phyloP scores from a whole-genome alignment of 2,888 invertebrate species.

The Cepaea hortensis region DNA sequence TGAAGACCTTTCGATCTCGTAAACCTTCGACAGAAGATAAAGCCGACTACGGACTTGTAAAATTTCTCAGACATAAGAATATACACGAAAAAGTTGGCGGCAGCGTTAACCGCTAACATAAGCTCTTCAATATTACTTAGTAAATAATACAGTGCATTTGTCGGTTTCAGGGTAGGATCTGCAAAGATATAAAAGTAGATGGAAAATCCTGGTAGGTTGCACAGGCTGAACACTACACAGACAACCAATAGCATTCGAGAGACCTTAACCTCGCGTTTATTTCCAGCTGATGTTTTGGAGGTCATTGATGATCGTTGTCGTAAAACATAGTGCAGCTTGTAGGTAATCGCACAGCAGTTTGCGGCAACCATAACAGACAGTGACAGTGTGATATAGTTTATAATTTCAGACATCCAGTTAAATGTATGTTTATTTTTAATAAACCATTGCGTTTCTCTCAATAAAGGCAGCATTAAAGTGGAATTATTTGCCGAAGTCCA shows the following conservation, averaged over 20 bases:
- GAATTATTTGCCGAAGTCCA: neutral
- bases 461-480: neutral
- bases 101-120: neutral
- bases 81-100: conserved; percentile 12
- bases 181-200: neutral
- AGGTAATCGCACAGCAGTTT: neutral
- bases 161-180: neutral
- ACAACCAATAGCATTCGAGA: neutral
- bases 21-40: neutral
- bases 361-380: neutral
- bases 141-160: neutral
- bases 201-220: neutral
- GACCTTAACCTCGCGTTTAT: neutral
- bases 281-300: no score
- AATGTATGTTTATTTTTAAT: neutral
- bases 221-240: neutral
- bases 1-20: no score
- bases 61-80: conserved; percentile 5
- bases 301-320: neutral
- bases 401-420: neutral
- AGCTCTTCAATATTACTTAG: neutral
- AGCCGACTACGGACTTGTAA: neutral
- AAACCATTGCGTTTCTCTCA: neutral
- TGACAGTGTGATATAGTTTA: neutral
- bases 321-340: neutral